Evolutionary conservation across 2,113 vertebrate species (phyloP), one percentile per base, ranked within the genome.

Genomic region (Etheostoma spectabile): DNA sequence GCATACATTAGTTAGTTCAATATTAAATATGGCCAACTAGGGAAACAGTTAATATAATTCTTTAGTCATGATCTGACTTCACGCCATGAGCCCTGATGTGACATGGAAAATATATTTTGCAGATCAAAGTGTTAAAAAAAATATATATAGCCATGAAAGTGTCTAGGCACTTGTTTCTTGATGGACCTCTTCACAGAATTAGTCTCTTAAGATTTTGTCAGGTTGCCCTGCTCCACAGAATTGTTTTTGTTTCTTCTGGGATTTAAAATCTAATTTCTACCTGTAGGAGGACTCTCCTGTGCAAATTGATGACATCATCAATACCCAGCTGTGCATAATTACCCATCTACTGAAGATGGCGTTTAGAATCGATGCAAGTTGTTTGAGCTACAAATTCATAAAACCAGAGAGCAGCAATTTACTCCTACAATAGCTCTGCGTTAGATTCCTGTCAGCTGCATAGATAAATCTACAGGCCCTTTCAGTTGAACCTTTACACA

Each of bases 241-340:
- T 57, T 70, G 19, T 77, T 61, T 82, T 69, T 74, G 30, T 68
- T 79, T 74, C 45, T 48, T 77, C 15, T 59, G 51, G n/a, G 76
- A 46, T 80, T 85, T 79, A 11, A 80, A 80, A 84, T 53, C 8
- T 79, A 76, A 88, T 89, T 85, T 86, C 61, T 62, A 74, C 76
- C 70, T 79, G 60, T 52, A 59, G 64, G 72, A 59, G 64, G 72
- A 78, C 49, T 35, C 75, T 80, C 46, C 33, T 52, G 33, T 52
- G 79, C 38, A 52, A 79, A 78, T 24, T 71, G 64, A 84, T 90
- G 85, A 91, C 74, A 89, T 89, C 90, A 90, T 84, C 81, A 86
- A 85, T 81, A 82, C 49, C 72, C 80, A 72, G 77, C 77, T 83
- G 89, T 86, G 74, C 69, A 83, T 86, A 69, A 86, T 87, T 74